Base-by-base conservation (phyloP, 2,888 invertebrate genomes). In the Diploptera punctata region DNA sequence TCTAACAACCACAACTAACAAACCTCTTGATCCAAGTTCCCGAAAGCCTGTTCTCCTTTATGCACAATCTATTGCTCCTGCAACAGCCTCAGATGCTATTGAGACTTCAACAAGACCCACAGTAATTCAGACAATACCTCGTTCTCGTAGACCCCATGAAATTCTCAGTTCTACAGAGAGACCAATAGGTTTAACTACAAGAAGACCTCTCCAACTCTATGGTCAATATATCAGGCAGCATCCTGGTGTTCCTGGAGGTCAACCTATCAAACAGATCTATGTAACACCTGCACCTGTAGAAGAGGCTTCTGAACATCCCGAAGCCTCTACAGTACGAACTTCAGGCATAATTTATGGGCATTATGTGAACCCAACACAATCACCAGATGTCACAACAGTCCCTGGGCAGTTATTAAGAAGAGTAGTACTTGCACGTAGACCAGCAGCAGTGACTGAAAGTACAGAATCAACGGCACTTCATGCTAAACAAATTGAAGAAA, bases 1-100 rank as follows among this genome's bases (percentile, higher is more conserved):
- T 9, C 21, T 54, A 1, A 57, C 68, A 26, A 65, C 76, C 68
- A 71, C 70, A 33, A 70, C 68, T n/a, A 70, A 60, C n/a, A 67
- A 60, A 47, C 67, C 67, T 13, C 61, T 44, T 44, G 71, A 33
- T 18, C 73, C 74, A 38, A 57, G 74, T 10, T 47, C 73, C n/a
- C 68, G 68, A 10, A 73, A 73, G 18, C 68, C 72, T 18, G 57
- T 68, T 21, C 60, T 61, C 49, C 71, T 62, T 24, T 24, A 73
- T 43, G 73, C 52, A 54, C 57, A 70, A 54, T 33, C 49, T 49
- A 44, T 70, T 44, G 38, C 29, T 31, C 70, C 70, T 47, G 38
- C 68, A 43, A 31, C 60, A 26, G 26, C 43, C 18, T 13, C 71
- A 7, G 60, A 54, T 13, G 13, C 68, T 13, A n/a, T 24, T n/a